Conservation (phyloP, 2,888 invertebrate species). For the Stenichneumon culpator region DNA sequence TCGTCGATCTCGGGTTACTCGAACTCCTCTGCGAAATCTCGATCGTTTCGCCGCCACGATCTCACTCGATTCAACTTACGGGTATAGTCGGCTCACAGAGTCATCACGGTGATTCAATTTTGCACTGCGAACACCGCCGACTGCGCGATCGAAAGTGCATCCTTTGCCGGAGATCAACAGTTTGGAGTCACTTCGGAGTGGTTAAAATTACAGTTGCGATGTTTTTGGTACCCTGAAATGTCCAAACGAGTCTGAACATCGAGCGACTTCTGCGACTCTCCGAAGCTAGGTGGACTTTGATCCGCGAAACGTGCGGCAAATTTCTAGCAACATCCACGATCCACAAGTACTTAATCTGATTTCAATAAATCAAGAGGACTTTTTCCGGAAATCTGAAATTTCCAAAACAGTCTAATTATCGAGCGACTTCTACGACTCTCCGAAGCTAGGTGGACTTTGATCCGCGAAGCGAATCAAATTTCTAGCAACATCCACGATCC, state of each 20-base stretch:
- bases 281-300: too few species aligned
- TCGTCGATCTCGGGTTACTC: constrained; percentile 49
- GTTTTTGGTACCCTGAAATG: background rate
- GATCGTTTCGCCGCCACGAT: constrained; percentile 48
- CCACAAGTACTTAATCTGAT: background rate
- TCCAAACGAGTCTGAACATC: too few species aligned
- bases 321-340: too few species aligned
- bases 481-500: too few species aligned
- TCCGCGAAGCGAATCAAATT: too few species aligned
- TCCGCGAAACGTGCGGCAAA: too few species aligned
- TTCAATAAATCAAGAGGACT: background rate
- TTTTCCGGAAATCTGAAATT: background rate
- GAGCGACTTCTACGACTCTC: background rate
- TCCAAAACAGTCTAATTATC: too few species aligned
- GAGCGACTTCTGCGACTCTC: background rate
- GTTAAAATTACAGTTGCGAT: too few species aligned
- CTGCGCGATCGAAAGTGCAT: background rate
- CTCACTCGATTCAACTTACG: constrained; percentile 1
- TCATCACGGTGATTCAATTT: background rate
- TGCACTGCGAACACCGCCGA: background rate
- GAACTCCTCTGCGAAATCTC: constrained; percentile 56
- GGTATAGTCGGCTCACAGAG: background rate
- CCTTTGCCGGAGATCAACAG: background rate
- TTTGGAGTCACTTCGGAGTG: background rate
- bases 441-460: too few species aligned